Base-by-base conservation (phyloP, 1,140 invertebrate genomes). In the Drosophila tsacasi region DNA sequence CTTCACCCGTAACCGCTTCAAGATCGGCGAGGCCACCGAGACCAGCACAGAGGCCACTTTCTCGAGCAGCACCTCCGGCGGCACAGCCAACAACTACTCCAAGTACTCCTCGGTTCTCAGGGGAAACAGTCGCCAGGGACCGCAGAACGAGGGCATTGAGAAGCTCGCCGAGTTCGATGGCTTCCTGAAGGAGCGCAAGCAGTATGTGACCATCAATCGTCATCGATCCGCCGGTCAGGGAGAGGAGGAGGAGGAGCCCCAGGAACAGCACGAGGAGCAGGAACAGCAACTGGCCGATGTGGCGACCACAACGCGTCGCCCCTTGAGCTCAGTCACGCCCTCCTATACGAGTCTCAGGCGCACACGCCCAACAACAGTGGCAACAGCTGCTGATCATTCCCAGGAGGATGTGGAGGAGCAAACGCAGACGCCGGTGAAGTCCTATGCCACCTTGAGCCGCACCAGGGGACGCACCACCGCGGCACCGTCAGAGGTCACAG, bases 131-230 rank as follows among this genome's bases (percentile, higher is more conserved):
- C 93, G 95, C n/a, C 83, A 94, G 46, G 95, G 96, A 37, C 95
- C 96, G 0, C 96, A 97, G 78, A 96, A 96, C 79, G 95, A 95
- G 59, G 96, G 96, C 0, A 80, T 97, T 2, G 94, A 94, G 17
- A 93, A 94, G 50, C 65, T 95, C 6, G 82, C 93, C 0, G 94
- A 95, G 83, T 93, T 94, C 10, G 94, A 94, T 71, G 94, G 91
- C 64, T 93, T 95, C 27, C 37, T 93, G 1, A 91, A 89, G 55
- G 92, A 93, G 17, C 92, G 91, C 54, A 93, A 93, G 37, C 78
- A 92, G 57, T 95, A 95, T 79, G 94, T 94, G 39, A 95, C 94
- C 42, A 95, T 95, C 32, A 94, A 94, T 64, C 93, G 94, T 0
- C 92, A 93, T 42, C 92, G 94, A 35, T 74, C 71, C 0, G 27